Base-by-base conservation (phyloP, 2,113 vertebrate species). In the Misgurnus mizolepis region DNA sequence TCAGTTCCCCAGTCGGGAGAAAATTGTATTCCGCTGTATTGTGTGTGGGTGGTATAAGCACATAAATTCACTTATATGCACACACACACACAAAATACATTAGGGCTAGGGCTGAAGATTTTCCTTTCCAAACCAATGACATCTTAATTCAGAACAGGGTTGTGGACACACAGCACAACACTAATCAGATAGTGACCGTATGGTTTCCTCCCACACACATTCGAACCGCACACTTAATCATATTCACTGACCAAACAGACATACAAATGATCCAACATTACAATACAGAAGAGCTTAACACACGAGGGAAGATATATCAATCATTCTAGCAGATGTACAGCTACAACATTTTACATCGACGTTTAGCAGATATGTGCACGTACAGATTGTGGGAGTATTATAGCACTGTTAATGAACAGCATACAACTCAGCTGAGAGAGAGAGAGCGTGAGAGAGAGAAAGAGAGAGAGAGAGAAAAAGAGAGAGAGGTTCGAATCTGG, bases 351-450 rank as follows among this genome's bases (percentile, higher is more conserved):
- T 11, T 40, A 45, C 43, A 84, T 49, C 62, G 65, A 64, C 82
- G 17, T 67, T 67, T 75, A 65, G 18, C 49, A 56, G 4, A 50
- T 22, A 56, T 85, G 90, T 88, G 90, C 17, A 14, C 55, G 15
- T 14, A 58, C 17, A 58, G 55, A 58, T n/a, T 92, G 89, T 93
- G 92, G 90, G 88, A 90, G 83, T 89, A 89, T 90, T 92, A 89
- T 89, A 87, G 89, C 87, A 86, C 89, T 89, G 86, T 92, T 92
- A 92, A 93, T 93, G 91, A 92, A 93, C 89, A 89, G 89, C 87
- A 84, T 83, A 18, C 27, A 47, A 39, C 62, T 39, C 43, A 67
- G 47, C 2, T 15, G 56, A 60, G 43, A 15, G 14, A n/a, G n/a
- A 61, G 55, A 50, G 45, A 80, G 43, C 14, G 50, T 67, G 14